Evolutionary conservation across 2,113 vertebrate species (phyloP).

Genomic region (Mobula birostris): DNA sequence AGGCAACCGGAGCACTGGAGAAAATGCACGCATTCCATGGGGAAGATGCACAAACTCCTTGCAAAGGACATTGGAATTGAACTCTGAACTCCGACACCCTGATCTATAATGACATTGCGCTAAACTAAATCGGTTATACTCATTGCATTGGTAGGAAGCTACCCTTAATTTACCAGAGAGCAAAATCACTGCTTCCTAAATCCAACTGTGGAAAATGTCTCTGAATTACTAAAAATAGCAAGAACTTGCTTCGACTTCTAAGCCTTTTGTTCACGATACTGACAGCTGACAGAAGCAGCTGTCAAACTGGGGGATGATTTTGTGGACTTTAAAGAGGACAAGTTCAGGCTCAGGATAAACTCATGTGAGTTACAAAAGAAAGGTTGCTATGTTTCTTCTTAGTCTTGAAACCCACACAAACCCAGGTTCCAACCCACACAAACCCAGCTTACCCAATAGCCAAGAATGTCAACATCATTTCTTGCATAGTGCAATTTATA

Average conservation of each 20-base stretch:
- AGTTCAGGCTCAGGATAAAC: slow-evolving; percentile 17
- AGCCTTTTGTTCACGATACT: slow-evolving; percentile 25
- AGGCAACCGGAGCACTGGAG: too few species aligned
- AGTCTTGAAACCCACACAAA: neutral
- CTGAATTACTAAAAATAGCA: slow-evolving; percentile 29
- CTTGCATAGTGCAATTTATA: neutral
- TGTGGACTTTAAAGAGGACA: slow-evolving; percentile 6
- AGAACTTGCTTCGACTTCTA: slow-evolving; percentile 27
- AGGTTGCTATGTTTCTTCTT: neutral
- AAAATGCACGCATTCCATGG: too few species aligned
- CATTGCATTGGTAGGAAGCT: neutral
- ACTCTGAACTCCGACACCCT: too few species aligned
- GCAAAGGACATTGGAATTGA: too few species aligned
- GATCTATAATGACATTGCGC: too few species aligned
- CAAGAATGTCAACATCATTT: neutral
- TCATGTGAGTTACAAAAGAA: neutral
- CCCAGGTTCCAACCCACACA: neutral
- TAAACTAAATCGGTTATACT: neutral
- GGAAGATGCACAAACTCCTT: too few species aligned
- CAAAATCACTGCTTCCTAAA: slow-evolving; percentile 16
- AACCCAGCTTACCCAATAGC: neutral
- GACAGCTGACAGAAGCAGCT: slow-evolving; percentile 34
- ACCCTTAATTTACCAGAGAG: neutral
- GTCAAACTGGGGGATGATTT: slow-evolving; percentile 31
- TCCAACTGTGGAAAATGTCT: slow-evolving; percentile 29